Base-by-base conservation (phyloP, 2,888 invertebrate species). In the Meiosimyza platycephala region DNA sequence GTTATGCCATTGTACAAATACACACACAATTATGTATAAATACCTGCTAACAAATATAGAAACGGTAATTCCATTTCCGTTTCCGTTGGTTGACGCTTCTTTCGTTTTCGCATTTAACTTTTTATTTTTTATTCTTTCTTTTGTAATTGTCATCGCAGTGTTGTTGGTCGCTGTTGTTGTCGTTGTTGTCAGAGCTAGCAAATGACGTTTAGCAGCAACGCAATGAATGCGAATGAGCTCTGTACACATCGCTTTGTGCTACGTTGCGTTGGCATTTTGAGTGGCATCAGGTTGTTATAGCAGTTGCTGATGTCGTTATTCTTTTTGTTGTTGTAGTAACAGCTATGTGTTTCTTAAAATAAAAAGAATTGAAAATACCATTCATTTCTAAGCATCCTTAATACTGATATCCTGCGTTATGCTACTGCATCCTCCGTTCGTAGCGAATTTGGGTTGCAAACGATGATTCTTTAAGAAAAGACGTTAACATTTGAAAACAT, bases 21-120 rank as follows among this genome's bases (percentile, higher is more conserved):
- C 48, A 40, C 48, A 50, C 51, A 52, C 18, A 60, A 16, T 52
- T 68, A 74, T 71, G 74, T 63, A 72, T 33, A 76, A 59, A 76
- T 71, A 74, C 68, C 73, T 63, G 72, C 75, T 64, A 67, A 72
- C 71, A 66, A 63, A 74, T 71, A 76, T 18, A 74, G 65, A 67
- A 54, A 72, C 74, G 71, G 71, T 72, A 65, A 75, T 63, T 63
- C 54, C 54, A 70, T 70, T 70, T 70, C 70, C 70, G 70, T 63
- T 70, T 70, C 70, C 70, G 70, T 16, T 40, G 50, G 48, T 50
- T 48, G 51, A 62, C 59, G 57, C 59, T 69, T 69, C 59, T 69
- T 69, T 62, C 57, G 40, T 60, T 69, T 28, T 18, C 47, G 57
- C 50, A 40, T 40, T 40, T 40, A 40, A 40, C 9, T 40, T 40